Evolutionary conservation across 2,113 vertebrate species (phyloP).

Genomic region (Ptyas mucosa): DNA sequence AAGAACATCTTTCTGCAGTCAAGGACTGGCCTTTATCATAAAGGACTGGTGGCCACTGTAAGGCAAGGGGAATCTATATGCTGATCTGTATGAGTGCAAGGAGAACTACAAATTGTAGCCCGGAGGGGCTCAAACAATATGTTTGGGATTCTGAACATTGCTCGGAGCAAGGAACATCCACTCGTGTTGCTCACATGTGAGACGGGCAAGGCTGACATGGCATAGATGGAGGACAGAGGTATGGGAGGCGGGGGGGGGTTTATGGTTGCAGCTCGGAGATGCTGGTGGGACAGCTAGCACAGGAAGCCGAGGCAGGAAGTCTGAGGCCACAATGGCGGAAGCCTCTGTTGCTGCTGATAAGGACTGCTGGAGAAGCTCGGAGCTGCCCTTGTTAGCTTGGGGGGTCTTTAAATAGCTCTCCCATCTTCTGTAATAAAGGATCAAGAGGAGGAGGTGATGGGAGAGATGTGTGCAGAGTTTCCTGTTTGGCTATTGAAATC

Average conservation of each 20-base stretch:
- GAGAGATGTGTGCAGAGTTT: neutral
- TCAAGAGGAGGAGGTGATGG: neutral
- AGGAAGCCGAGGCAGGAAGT: slow-evolving; percentile 24
- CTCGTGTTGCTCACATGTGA: neutral
- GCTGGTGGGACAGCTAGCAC: slow-evolving; percentile 24
- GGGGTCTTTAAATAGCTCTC: slow-evolving; percentile 27
- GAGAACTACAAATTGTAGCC: neutral
- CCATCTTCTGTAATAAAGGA: slow-evolving; percentile 1
- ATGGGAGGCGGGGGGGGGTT: neutral
- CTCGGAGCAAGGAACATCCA: no score
- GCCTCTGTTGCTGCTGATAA: slow-evolving; percentile 26
- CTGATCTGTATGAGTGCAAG: neutral
- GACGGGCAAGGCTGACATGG: neutral
- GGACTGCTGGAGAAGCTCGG: neutral
- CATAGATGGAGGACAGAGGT: neutral
- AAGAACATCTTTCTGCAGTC: neutral
- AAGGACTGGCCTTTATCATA: neutral
- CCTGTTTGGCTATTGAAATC: slow-evolving; percentile 16
- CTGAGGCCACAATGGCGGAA: slow-evolving; percentile 23
- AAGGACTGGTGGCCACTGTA: neutral
- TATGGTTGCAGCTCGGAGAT: neutral
- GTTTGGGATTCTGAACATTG: neutral
- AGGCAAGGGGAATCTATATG: neutral
- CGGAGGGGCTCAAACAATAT: no score
- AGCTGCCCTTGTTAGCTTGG: neutral